These are phyloP conservation scores for Smutsia temminckii DNA, from an alignment of 2,797 vertebrate genomes.

Conservation along the genomic window DNA sequence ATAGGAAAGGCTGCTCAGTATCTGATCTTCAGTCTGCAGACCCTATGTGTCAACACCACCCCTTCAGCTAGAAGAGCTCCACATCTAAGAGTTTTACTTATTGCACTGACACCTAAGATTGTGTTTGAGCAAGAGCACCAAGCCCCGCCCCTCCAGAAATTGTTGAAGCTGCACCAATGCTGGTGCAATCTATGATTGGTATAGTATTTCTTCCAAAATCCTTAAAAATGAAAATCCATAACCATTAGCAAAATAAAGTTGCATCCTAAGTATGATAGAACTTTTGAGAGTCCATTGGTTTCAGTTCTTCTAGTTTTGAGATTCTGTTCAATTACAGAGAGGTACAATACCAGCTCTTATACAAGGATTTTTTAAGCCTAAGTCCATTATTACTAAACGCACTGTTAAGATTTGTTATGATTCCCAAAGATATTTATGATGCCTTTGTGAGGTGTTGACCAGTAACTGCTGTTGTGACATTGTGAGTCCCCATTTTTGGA, in stretches of 20 bases:
- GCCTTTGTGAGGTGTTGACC: neutral
- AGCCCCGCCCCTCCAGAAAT: neutral
- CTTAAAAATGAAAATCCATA: neutral
- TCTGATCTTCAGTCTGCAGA: neutral
- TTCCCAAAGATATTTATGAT: neutral
- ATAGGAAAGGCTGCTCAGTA: neutral
- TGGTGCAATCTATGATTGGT: neutral
- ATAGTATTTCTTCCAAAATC: neutral
- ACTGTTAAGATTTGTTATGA: neutral
- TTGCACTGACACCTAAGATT: neutral
- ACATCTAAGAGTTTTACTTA: neutral
- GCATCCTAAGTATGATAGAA: neutral
- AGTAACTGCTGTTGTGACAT: neutral
- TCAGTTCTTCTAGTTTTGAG: neutral
- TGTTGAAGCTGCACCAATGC: neutral
- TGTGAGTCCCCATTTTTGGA: neutral
- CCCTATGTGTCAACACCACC: rapidly evolving
- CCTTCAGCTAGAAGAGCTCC: neutral
- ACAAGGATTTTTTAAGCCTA: neutral
- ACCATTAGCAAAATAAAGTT: neutral
- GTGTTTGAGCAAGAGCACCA: neutral
- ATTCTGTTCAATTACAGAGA: neutral
- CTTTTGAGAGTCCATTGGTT: neutral
- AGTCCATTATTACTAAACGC: neutral
- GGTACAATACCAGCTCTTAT: rapidly evolving